Base-by-base conservation (phyloP, 2,797 vertebrate genomes). In the Lagodon rhomboides region DNA sequence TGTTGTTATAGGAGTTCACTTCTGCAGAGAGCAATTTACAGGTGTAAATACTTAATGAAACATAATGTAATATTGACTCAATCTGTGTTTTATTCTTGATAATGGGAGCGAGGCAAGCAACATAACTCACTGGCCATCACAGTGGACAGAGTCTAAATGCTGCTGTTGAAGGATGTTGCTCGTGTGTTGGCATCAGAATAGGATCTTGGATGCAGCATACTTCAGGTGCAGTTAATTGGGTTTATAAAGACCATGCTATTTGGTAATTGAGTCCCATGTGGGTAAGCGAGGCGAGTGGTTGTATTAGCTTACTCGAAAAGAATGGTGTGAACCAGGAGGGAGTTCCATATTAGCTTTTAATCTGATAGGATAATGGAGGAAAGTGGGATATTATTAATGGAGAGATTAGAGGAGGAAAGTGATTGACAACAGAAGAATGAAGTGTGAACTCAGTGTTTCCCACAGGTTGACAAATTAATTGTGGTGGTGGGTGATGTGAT, bases 221-320 rank as follows among this genome's bases (percentile, higher is more conserved):
- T 49, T 51, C 60, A 75, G 70, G 61, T 81, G 66, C 49, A 68
- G 75, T 27, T 62, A 53, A 61, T 43, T 68, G 44, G 62, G 20
- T 75, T 74, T 23, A 82, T 61, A 41, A 82, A 70, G 58, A 53
- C 7, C 46, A 53, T 11, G n/a, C 58, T 74, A 74, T 74, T 64
- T 82, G 47, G 30, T 78, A 65, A 49, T 67, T 69, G 49, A 63
- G 55, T 77, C 64, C 71, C 5, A 12, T 22, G 38, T 82, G 63
- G 46, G 41, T 5, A 44, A 54, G 5, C 61, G 44, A 56, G 17
- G 46, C 41, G 3, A 71, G 38, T 23, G 34, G 10, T 55, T 55
- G 23, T 65, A 41, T 59, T 61, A 25, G 47, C 53, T 44, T 51
- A 56, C 50, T 75, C 15, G 25, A 67, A 75, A 64, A 67, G 62